Evolutionary conservation across 2,113 vertebrate species (phyloP).

Genomic region (Isurus oxyrinchus): DNA sequence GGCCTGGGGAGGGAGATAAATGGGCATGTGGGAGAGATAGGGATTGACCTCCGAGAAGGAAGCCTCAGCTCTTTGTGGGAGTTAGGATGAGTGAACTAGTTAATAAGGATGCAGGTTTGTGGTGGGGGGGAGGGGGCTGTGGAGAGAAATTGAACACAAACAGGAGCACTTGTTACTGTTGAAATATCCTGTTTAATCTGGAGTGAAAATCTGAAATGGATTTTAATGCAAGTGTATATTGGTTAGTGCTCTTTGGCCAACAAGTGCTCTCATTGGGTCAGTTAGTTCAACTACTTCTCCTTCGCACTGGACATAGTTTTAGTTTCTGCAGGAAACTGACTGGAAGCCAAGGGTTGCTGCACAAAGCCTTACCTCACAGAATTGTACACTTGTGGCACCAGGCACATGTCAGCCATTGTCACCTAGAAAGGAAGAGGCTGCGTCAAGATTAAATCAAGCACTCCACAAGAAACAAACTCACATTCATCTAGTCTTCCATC

Average conservation of each 20-base stretch:
- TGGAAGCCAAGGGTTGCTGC: background rate
- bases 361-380: constrained; percentile 73
- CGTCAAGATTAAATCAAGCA: background rate
- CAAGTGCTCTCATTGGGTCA: background rate
- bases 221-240: background rate
- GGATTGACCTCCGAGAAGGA: too few relatives aligned
- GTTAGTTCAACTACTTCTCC: background rate
- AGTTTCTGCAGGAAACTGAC: background rate
- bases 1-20: background rate
- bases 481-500: background rate
- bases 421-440: constrained; percentile 57
- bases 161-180: background rate
- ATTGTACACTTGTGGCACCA: constrained; percentile 88
- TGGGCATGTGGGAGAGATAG: background rate
- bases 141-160: background rate
- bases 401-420: constrained; percentile 89
- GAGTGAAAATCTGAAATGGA: background rate
- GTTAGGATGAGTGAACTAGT: background rate
- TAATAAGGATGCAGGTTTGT: background rate
- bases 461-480: background rate
- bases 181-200: background rate
- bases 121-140: background rate
- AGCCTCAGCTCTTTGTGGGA: too few relatives aligned
- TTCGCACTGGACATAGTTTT: background rate
- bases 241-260: background rate